Conservation (phyloP, 2,888 invertebrate genomes). For the Pheosia tremula region DNA sequence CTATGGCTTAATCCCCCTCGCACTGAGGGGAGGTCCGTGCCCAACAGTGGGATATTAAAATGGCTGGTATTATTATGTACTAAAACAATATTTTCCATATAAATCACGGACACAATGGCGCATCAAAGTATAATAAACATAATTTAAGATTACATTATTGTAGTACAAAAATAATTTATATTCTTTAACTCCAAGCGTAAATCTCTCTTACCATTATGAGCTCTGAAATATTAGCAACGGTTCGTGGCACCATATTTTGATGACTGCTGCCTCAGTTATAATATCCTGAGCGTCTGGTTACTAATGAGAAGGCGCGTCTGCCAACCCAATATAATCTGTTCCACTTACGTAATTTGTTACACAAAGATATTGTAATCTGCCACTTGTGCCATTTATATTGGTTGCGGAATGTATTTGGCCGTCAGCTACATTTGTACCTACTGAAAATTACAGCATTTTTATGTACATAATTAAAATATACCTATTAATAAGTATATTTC, state of each 20-base stretch:
- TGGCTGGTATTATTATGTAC: too few species aligned
- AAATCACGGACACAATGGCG: too few species aligned
- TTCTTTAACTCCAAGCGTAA: neutral
- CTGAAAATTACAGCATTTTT: too few species aligned
- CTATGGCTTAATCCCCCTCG: too few species aligned
- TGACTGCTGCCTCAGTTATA: constrained; percentile 20
- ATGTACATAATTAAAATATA: too few species aligned
- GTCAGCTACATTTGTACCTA: too few species aligned
- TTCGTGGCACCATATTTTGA: constrained; percentile 17
- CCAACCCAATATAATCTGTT: constrained; percentile 8
- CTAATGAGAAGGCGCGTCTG: constrained; percentile 25
- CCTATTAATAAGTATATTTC: too few species aligned
- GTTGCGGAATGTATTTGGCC: neutral
- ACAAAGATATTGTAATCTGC: constrained; percentile 5
- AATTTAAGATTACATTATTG: too few species aligned
- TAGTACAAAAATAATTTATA: neutral
- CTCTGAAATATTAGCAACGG: constrained; percentile 12
- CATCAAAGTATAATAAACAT: too few species aligned
- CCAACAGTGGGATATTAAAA: too few species aligned
- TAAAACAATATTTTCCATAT: too few species aligned
- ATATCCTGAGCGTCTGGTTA: constrained; percentile 30
- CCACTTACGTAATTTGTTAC: constrained; percentile 6
- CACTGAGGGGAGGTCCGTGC: too few species aligned
- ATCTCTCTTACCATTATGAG: neutral
- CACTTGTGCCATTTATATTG: neutral